phyloP scores from a whole-genome alignment of 2,888 invertebrate species.

The Troides aeacus region DNA sequence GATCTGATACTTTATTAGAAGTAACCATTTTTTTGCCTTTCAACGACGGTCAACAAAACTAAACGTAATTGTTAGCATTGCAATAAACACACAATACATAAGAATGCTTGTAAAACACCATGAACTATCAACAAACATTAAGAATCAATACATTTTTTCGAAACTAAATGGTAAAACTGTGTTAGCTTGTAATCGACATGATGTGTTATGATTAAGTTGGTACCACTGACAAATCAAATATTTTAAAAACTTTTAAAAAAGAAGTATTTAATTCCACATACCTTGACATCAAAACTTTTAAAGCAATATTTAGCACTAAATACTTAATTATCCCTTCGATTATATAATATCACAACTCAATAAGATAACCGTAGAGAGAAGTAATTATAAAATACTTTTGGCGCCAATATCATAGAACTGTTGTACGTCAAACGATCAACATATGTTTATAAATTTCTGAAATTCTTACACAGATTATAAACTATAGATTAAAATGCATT shows the following conservation, averaged over 20 bases:
- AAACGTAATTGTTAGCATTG: slow-evolving; percentile 21
- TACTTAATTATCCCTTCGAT: slow-evolving; percentile 18
- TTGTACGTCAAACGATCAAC: slow-evolving; percentile 20
- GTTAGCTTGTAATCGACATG: slow-evolving; percentile 32
- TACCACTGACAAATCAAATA: slow-evolving; percentile 37
- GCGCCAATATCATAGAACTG: slow-evolving; percentile 24
- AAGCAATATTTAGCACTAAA: not conserved
- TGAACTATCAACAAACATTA: slow-evolving; percentile 18
- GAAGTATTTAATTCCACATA: not conserved
- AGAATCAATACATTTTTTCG: slow-evolving; percentile 34
- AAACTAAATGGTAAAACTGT: slow-evolving; percentile 31
- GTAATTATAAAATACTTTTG: slow-evolving; percentile 7
- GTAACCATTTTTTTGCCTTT: slow-evolving; percentile 71
- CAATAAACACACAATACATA: slow-evolving; percentile 27
- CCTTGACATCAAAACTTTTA: not conserved
- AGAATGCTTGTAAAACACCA: slow-evolving; percentile 4
- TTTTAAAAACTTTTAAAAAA: slow-evolving; percentile 1
- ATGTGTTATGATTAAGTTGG: slow-evolving; percentile 39
- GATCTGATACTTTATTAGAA: slow-evolving; percentile 72
- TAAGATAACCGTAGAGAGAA: not conserved
- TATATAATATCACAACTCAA: not conserved
- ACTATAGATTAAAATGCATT: not conserved
- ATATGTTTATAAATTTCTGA: not conserved
- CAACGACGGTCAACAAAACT: slow-evolving; percentile 39
- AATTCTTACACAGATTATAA: not conserved